Base-by-base conservation (phyloP, 2,797 vertebrate species). In the Lophius americanus region DNA sequence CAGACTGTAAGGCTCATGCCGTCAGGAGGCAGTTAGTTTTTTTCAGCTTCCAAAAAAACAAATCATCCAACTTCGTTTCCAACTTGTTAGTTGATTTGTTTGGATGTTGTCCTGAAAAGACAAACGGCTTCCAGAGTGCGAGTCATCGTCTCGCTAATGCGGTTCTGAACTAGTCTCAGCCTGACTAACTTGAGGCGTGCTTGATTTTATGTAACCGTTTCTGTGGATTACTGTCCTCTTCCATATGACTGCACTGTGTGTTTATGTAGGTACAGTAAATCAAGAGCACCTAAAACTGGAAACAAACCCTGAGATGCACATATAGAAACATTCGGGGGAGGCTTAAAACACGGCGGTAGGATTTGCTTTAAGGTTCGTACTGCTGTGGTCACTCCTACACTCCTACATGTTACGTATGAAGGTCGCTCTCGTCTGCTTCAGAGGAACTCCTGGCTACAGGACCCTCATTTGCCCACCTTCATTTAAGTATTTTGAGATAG, bases 1-100 rank as follows among this genome's bases (percentile, higher is more conserved):
- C 79, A 85, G 92, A 88, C 87, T 92, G 79, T 93, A 68, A 81
- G 83, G 42, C 36, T 35, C 4, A 10, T 23, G 3, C 38, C 37
- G 49, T 60, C 35, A 46, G 53, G 32, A 42, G 1, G 12, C 41
- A 23, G 52, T 68, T 79, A 65, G 49, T 73, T 23, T 35, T 53
- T 73, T 61, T 71, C 33, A 69, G 3, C 33, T 23, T 58, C 7
- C 9, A 47, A 63, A 54, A 48, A 9, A 51, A 50, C 54, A 63
- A 57, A 60, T 44, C 36, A 66, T 74, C 49, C 8, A 9, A 59
- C 44, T 59, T n/a, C n/a, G n/a, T n/a, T n/a, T n/a, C n/a, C n/a
- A n/a, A n/a, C n/a, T n/a, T n/a, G n/a, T 47, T 32, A 42, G 50
- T 36, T 54, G 35, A 58, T 41, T 35, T 47, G 38, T 54, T 61